These are phyloP conservation scores for Ooceraea biroi DNA, from an alignment of 1,140 invertebrate species.

Conservation along the genomic window DNA sequence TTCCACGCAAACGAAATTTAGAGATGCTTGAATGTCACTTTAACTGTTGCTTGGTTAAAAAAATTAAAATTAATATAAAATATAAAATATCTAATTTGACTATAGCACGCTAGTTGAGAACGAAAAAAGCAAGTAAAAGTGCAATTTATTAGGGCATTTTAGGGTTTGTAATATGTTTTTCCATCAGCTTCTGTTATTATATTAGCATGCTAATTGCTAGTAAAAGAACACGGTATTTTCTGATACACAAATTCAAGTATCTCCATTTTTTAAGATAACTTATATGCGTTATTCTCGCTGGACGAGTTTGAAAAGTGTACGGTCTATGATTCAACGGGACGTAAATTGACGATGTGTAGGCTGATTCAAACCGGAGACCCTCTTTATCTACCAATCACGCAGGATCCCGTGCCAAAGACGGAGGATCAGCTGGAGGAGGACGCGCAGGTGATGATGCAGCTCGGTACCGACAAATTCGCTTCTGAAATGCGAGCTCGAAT, in stretches of 20 bases:
- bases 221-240: neutral
- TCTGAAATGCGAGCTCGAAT: conserved; percentile 95
- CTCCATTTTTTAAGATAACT: no score
- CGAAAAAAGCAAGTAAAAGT: no score
- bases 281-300: neutral
- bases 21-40: neutral
- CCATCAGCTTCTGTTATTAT: no score
- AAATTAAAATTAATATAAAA: no score
- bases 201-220: neutral
- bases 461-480: conserved; percentile 94
- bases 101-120: no score
- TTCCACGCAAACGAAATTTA: neutral
- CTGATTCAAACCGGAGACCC: conserved; percentile 90
- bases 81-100: no score
- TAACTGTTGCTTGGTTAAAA: no score
- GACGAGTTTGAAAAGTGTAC: conserved; percentile 4
- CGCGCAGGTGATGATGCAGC: conserved; percentile 94
- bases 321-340: conserved; percentile 18
- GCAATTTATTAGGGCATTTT: no score
- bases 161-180: no score
- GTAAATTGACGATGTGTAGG: conserved; percentile 55
- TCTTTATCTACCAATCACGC: conserved; percentile 95
- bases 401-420: conserved; percentile 98
- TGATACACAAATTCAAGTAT: neutral
- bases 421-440: conserved; percentile 98